These are phyloP conservation scores for Adineta ricciae DNA, from an alignment of 2,888 invertebrate genomes.

Conservation along the genomic window DNA sequence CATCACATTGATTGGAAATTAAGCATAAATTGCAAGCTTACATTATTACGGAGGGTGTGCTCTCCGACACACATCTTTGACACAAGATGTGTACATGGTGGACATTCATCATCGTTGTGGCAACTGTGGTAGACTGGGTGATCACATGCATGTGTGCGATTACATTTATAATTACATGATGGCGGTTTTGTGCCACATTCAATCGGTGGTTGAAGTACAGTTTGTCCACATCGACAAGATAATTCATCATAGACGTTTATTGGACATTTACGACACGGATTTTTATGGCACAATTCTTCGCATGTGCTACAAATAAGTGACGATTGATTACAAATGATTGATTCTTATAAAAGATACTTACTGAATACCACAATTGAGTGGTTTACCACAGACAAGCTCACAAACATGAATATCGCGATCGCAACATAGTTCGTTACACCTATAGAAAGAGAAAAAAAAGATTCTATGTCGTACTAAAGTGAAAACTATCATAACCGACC, in stretches of 20 bases:
- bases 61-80: constrained; percentile 61
- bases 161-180: constrained; percentile 66
- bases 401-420: constrained; percentile 71
- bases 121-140: constrained; percentile 77
- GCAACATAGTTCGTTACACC: constrained; percentile 80
- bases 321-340: not conserved
- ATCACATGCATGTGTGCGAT: constrained; percentile 64
- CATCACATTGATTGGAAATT: too few species aligned
- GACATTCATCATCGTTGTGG: constrained; percentile 64
- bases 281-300: constrained; percentile 74
- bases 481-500: not conserved
- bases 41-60: constrained; percentile 29
- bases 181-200: constrained; percentile 81
- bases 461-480: not conserved
- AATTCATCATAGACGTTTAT: constrained; percentile 66
- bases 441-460: constrained; percentile 57
- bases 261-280: constrained; percentile 50
- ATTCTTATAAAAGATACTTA: not conserved
- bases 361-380: constrained; percentile 74
- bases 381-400: constrained; percentile 58
- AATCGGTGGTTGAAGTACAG: constrained; percentile 77
- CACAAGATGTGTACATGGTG: constrained; percentile 76
- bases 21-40: too few species aligned
- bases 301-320: constrained; percentile 56
- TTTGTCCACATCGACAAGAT: constrained; percentile 76